Conservation (phyloP, 2,113 vertebrate genomes). For the Pterocles orientalis region DNA sequence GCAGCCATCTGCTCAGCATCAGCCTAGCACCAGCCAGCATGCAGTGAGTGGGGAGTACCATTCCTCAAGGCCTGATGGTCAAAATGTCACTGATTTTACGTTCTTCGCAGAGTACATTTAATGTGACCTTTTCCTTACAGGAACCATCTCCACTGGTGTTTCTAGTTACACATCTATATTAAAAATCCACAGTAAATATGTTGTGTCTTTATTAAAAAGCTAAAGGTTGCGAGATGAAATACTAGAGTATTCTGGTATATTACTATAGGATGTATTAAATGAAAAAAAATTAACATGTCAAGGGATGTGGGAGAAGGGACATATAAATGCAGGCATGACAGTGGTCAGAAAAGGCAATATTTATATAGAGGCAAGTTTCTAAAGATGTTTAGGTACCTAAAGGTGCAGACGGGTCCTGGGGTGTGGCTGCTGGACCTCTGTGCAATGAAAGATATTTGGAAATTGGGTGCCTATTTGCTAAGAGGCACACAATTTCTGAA, state of each 20-base stretch:
- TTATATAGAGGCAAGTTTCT: background rate
- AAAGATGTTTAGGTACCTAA: background rate
- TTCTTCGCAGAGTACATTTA: conserved; percentile 4
- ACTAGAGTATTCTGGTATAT: background rate
- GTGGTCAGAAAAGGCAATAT: background rate
- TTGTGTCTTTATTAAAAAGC: background rate
- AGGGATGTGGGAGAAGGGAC: background rate
- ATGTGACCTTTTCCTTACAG: conserved; percentile 4
- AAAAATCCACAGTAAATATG: background rate
- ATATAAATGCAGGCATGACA: background rate
- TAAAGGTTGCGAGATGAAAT: background rate
- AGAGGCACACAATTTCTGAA: background rate
- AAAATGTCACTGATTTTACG: conserved; percentile 49
- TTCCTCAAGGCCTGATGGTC: conserved; percentile 41
- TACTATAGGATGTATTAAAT: background rate
- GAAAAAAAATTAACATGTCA: background rate
- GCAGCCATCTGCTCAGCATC: conserved; percentile 50
- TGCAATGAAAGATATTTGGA: background rate
- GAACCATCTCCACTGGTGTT: background rate
- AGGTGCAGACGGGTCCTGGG: background rate
- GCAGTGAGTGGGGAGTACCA: background rate
- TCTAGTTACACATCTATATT: background rate
- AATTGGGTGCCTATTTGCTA: background rate
- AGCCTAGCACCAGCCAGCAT: background rate
- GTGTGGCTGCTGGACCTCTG: background rate